Base-by-base conservation (phyloP, 2,797 vertebrate genomes). In the Pseudopleuronectes americanus region DNA sequence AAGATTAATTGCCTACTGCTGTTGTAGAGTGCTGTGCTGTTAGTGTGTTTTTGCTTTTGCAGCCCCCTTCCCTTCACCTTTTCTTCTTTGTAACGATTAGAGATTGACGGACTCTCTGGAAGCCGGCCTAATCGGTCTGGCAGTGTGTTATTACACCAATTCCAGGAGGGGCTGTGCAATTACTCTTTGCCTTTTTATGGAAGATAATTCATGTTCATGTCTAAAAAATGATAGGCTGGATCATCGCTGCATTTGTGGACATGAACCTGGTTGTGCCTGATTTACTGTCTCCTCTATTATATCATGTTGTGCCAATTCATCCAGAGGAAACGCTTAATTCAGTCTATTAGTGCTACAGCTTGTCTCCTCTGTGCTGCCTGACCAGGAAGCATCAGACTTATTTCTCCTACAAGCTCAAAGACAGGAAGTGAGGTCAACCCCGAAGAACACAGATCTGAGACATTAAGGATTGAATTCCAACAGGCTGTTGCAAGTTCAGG, bases 1-100 rank as follows among this genome's bases (percentile, higher is more conserved):
- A 85, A 77, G 74, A 85, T 88, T 80, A 90, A 91, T 84, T 78
- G 68, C 66, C 51, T 70, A 53, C 79, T 80, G 28, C 51, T 64
- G 53, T 72, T 64, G 36, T 54, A 45, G 58, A 80, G 55, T 43
- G 67, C 74, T 68, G 53, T 48, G 48, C 41, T 70, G 48, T 68
- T 33, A 62, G 57, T 52, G 47, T 57, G 51, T 68, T 64, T 81
- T 84, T 84, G 81, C 74, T 61, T 59, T 59, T 76, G 69, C 73
- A 81, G 76, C 80, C 87, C 65, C 64, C 86, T 36, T 17, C 28
- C 64, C 19, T 21, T 72, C 33, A 68, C 4, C 33, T 24, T 23
- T 58, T 61, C 28, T 56, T 47, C 62, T 71, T 24, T 71, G 58
- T 64, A 36, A 17, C 55, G 16, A 45, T 67, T n/a, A n/a, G 49